phyloP scores from a whole-genome alignment of 2,113 vertebrate species.

The Lycaon pictus region DNA sequence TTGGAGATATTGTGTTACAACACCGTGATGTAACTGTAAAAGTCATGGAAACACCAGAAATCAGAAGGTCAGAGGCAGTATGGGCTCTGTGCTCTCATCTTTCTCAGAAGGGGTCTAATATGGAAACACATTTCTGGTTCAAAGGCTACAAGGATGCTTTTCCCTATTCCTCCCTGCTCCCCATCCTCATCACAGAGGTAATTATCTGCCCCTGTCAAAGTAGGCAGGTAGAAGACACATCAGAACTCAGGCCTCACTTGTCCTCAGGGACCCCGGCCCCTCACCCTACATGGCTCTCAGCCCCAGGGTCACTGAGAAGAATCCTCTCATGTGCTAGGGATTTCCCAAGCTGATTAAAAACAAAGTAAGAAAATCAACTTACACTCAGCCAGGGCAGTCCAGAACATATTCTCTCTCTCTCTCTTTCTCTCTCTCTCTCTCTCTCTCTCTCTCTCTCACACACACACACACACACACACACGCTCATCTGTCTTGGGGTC shows the following conservation, averaged over 20 bases:
- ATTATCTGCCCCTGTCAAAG: background rate
- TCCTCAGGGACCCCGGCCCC: background rate
- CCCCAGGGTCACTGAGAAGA: background rate
- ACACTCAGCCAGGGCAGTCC: background rate
- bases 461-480: background rate
- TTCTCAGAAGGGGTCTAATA: background rate
- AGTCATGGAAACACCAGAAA: background rate
- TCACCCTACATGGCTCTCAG: background rate
- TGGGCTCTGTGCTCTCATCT: accelerated
- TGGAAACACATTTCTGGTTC: background rate
- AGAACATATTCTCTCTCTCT: background rate
- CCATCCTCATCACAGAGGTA: background rate
- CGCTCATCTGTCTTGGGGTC: background rate
- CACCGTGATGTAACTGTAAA: background rate
- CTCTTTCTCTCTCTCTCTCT: background rate
- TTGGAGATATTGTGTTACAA: accelerated
- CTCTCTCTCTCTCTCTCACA: background rate
- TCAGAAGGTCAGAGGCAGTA: background rate
- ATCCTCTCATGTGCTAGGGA: background rate
- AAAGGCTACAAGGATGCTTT: background rate
- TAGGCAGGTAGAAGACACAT: background rate
- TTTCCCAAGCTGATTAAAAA: background rate
- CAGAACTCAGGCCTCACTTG: background rate
- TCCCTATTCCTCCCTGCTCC: background rate
- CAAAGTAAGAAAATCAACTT: background rate